Conservation (phyloP, 2,797 vertebrate species). For the Esox lucius region DNA sequence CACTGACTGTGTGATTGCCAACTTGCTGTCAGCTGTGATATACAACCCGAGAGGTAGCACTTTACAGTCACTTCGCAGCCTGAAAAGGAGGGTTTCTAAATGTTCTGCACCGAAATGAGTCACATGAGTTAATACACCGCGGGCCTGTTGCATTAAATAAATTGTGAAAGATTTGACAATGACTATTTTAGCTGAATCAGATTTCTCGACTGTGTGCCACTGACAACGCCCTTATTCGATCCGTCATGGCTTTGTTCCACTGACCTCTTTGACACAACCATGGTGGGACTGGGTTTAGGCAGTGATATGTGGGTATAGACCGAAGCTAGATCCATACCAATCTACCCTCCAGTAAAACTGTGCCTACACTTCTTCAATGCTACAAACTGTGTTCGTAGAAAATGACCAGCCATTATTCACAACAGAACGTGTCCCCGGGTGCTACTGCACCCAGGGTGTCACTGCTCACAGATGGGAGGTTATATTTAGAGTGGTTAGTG, state of each 20-base stretch:
- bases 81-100: too few species aligned
- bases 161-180: too few species aligned
- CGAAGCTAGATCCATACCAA: background rate
- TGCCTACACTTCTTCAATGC: background rate
- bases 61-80: too few species aligned
- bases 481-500: constrained; percentile 28
- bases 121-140: too few species aligned
- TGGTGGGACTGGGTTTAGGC: background rate
- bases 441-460: background rate
- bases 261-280: background rate
- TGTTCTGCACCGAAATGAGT: too few species aligned
- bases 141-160: too few species aligned
- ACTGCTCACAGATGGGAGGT: background rate
- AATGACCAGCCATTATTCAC: background rate
- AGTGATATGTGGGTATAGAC: background rate
- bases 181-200: too few species aligned
- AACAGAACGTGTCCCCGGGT: background rate
- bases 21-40: too few species aligned
- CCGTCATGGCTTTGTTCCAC: background rate
- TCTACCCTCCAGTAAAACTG: background rate
- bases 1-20: too few species aligned
- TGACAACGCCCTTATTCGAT: constrained; percentile 2
- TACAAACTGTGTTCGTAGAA: background rate
- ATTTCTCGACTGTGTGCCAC: constrained; percentile 30
- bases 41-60: too few species aligned